Evolutionary conservation across 2,113 vertebrate species (phyloP), one percentile per base, ranked within the genome.

Genomic region (Sceloporus tristichus): DNA sequence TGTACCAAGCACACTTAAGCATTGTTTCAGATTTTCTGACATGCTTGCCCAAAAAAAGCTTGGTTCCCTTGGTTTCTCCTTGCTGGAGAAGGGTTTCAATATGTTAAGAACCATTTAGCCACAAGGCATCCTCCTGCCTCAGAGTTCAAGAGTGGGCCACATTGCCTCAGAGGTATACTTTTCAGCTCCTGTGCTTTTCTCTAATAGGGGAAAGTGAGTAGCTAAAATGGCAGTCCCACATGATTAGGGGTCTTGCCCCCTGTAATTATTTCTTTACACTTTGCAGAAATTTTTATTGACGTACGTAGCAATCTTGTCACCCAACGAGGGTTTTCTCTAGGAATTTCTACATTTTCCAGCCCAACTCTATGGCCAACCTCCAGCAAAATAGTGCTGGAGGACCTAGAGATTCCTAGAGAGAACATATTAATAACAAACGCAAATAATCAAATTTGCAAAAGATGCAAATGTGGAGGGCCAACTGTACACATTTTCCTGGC

Each of bases 121-220:
- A 78, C 6, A 53, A 18, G 25, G 27, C 29, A 79, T 34, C 42
- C 40, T 79, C 42, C 40, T 79, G 62, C 48, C 38, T 34, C 65
- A 27, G 48, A 76, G 34, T 85, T 85, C 84, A 65, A 29, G 42
- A 78, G 74, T 48, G 23, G 71, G 34, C 80, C 40, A 56, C 71
- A 9, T 71, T 75, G n/a, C 74, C 74, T 40, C 29, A 56, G 2
- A 71, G n/a, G 13, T 42, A 77, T 40, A 79, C 70, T 79, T 56
- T 34, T 54, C 13, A 25, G 38, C 74, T 62, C 25, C 29, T 56
- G 48, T 42, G 80, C 13, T 74, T 84, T 48, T 74, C 59, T 34
- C 29, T 48, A 56, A 53, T 54, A 29, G 70, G 42, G 23, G n/a
- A 86, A 79, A 65, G 10, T 9, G 21, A 48, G n/a, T 7, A n/a